Evolutionary conservation across 1,140 invertebrate species (phyloP), one percentile per base, ranked within the genome.

Genomic region (Sarcophaga bullata): DNA sequence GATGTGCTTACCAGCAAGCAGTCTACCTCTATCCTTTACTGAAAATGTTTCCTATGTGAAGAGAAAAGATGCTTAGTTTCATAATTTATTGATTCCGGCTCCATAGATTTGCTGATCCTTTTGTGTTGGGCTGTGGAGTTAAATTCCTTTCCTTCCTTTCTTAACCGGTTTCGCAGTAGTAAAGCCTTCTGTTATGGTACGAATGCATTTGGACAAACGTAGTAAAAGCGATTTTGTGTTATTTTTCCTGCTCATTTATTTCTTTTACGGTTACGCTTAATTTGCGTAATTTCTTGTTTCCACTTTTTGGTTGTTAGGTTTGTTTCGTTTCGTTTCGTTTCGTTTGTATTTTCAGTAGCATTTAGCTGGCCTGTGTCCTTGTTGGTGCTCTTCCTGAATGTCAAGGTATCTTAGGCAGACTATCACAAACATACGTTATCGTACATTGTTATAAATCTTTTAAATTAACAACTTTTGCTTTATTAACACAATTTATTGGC

Each of bases 381-480:
- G 73, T 17, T 47, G 46, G 46, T 49, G 46, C 62, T 68, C 62
- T 58, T 58, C 13, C 54, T n/a, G 54, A 68, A 19, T 78, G 80
- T 72, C 46, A 81, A n/a, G 52, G 15, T 58, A 19, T 25, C 52
- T 37, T 72, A 54, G 80, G 37, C 54, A 48, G 15, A 17, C 46
- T 85, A 87, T 78, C 75, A 78, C 17, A 78, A 78, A 78, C 75
- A 78, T 78, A 78, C 75, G 75, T 78, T 78, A 78, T 78, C 75
- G 17, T 78, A 78, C 75, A 78, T 52, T 49, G 75, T 78, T 78
- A 89, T 89, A 89, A 89, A 89, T 89, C 87, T 88, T 88, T 89
- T 87, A 88, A 88, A 89, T 89, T 89, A 88, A 88, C 87, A 88
- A 87, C 87, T 88, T 88, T 88, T 88, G 87, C 86, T 88, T 88